A percentile compares a stretch with the other conserved stretches of the same genome.
phyloP scores from a whole-genome alignment of 23 tunicate species.

The Corella eumyota region DNA sequence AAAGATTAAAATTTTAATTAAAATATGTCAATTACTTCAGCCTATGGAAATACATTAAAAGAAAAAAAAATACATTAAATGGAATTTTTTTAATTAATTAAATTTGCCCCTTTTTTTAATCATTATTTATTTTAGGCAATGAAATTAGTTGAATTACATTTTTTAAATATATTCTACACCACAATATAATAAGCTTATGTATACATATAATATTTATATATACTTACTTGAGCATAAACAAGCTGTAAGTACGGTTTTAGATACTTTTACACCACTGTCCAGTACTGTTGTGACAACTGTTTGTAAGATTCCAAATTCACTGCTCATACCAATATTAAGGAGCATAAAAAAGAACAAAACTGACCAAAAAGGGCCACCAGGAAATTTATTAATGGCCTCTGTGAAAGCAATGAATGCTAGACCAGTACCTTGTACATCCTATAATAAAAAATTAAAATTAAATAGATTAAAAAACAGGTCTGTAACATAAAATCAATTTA shows the following conservation, averaged over 20 bases:
- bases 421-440: conserved; percentile 89
- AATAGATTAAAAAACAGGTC: too few relatives aligned
- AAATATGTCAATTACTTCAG: too few relatives aligned
- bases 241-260: conserved; percentile 50
- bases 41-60: too few relatives aligned
- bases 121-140: too few relatives aligned
- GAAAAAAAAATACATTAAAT: background rate
- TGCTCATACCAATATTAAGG: conserved; percentile 74
- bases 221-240: conserved; percentile 61
- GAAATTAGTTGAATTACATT: too few relatives aligned
- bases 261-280: conserved; percentile 51
- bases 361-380: conserved; percentile 78
- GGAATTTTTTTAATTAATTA: background rate
- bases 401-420: conserved; percentile 94
- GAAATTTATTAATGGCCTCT: conserved; percentile 81
- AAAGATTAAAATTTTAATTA: conserved; percentile 8
- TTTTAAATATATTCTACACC: too few relatives aligned
- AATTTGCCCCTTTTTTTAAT: too few relatives aligned
- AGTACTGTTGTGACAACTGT: conserved; percentile 81
- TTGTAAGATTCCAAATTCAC: conserved; percentile 84
- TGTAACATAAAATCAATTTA: too few relatives aligned
- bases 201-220: background rate
- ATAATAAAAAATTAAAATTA: background rate
- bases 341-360: conserved; percentile 88
- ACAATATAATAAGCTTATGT: too few relatives aligned